Conservation (phyloP, 2,797 vertebrate genomes). For the Caiman crocodilus region DNA sequence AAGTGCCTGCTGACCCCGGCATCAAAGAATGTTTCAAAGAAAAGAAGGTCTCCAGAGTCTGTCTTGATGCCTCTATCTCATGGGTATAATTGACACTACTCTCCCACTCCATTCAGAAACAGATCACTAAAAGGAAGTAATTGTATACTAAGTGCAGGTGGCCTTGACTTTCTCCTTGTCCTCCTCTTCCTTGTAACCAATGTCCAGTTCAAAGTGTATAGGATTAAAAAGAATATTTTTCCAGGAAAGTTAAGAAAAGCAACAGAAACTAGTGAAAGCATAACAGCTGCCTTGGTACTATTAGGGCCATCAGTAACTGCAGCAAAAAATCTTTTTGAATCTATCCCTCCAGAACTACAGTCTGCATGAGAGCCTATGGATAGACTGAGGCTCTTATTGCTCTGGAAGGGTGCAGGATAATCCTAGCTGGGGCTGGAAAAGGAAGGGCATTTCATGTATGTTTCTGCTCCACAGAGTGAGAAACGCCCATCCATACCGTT, state of each 20-base stretch:
- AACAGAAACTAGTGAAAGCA: not conserved
- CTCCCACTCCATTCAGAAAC: not conserved
- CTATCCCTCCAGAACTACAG: not conserved
- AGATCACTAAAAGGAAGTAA: not conserved
- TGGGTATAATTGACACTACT: not conserved
- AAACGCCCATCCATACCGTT: not conserved
- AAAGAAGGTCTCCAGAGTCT: not conserved
- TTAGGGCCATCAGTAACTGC: accelerated
- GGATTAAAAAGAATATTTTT: not conserved
- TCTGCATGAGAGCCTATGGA: not conserved
- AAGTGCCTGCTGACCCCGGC: not conserved
- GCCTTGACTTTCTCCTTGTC: not conserved
- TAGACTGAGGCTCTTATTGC: not conserved
- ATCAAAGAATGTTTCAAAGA: not conserved
- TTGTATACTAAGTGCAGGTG: not conserved
- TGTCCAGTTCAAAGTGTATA: not conserved
- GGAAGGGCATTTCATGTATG: not conserved
- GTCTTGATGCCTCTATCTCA: not conserved
- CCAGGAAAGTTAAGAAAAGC: not conserved
- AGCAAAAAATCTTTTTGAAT: not conserved
- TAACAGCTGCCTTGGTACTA: not conserved
- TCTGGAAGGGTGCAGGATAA: not conserved
- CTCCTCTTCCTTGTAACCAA: not conserved
- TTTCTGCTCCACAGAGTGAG: not conserved
- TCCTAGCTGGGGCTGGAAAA: not conserved